A percentile compares a stretch with the other conserved stretches of the same genome.
Evolutionary conservation across 2,797 vertebrate genomes (phyloP).

Genomic region (Helarctos malayanus): DNA sequence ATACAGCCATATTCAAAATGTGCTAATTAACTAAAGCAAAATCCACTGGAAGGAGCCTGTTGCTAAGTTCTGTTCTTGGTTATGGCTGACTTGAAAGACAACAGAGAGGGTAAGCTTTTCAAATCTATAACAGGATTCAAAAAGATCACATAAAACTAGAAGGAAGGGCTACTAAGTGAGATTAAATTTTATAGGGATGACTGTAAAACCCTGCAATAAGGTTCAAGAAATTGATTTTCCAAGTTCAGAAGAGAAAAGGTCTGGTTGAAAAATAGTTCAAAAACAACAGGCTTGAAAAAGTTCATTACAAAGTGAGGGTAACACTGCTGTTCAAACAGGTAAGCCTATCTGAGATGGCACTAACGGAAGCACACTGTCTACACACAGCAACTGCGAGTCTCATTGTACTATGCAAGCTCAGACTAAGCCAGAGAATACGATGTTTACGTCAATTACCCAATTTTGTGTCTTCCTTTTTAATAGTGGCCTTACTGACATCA

Average conservation of each 20-base stretch:
- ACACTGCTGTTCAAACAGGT: neutral
- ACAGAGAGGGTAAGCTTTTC: neutral
- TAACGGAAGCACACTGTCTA: neutral
- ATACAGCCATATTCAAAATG: neutral
- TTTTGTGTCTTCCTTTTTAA: neutral
- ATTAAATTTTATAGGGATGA: neutral
- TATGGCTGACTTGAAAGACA: neutral
- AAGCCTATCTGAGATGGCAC: neutral
- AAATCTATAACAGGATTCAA: conserved; percentile 17
- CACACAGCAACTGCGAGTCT: neutral
- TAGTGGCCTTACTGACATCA: neutral
- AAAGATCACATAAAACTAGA: conserved; percentile 27
- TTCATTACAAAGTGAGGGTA: neutral
- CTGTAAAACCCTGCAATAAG: neutral
- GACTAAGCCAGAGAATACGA: neutral
- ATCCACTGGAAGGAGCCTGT: conserved; percentile 16
- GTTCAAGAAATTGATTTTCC: neutral
- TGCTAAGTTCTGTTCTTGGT: neutral
- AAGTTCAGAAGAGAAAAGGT: neutral
- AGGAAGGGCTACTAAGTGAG: neutral
- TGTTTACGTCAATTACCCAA: neutral
- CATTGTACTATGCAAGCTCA: neutral
- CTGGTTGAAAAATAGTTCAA: neutral
- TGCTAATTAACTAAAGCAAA: conserved; percentile 1
- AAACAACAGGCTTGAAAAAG: neutral